phyloP scores from a whole-genome alignment of 2,797 vertebrate species.

The Crotalus adamanteus region DNA sequence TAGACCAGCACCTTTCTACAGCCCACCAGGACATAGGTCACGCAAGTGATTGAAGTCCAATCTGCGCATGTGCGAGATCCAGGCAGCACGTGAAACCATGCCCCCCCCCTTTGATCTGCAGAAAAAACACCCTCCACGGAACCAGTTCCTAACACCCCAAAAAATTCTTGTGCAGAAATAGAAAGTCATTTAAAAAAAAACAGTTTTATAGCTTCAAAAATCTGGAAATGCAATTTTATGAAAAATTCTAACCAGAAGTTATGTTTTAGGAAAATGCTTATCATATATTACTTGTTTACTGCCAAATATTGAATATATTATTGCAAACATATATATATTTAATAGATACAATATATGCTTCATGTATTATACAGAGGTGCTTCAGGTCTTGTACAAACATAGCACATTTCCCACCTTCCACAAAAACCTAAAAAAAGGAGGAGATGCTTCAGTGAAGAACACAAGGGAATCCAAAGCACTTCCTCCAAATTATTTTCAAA shows the following conservation, averaged over 20 bases:
- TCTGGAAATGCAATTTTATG: slow-evolving; percentile 1
- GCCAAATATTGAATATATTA: background rate
- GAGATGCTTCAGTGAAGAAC: background rate
- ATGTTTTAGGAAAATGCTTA: background rate
- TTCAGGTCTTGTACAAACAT: background rate
- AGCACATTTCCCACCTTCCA: background rate
- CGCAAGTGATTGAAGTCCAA: background rate
- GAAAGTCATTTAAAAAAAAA: background rate
- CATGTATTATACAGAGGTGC: background rate
- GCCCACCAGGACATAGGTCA: background rate
- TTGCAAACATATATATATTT: background rate
- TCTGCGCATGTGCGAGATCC: background rate
- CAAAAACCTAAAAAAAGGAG: background rate
- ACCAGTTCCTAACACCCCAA: background rate
- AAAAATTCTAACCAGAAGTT: background rate
- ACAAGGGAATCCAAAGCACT: background rate
- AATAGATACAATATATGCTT: background rate
- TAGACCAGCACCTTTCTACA: background rate
- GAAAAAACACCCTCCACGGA: background rate
- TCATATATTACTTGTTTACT: background rate
- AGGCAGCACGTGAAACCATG: background rate
- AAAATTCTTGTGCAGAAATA: background rate
- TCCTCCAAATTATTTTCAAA: background rate
- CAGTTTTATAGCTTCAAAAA: background rate
- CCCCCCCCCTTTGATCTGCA: background rate